Percentiles rank a stretch among this genome's conserved stretches.
Conservation (phyloP, 1,140 invertebrate genomes). For the Pissodes strobi region DNA sequence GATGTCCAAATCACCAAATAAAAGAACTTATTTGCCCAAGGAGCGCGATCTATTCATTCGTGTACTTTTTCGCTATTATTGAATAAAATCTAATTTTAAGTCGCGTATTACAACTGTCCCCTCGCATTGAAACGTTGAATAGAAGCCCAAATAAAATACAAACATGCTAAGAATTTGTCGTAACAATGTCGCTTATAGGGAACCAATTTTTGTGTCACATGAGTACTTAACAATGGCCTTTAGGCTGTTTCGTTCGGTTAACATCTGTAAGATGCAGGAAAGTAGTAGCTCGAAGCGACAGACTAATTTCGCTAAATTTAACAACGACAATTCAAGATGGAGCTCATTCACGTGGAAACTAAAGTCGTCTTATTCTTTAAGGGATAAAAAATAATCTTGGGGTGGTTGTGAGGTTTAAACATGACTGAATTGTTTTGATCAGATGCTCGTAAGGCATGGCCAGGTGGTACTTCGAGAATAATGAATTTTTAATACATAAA, state of each 20-base stretch:
- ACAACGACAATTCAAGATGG: slow-evolving; percentile 4
- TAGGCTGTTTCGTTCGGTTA: neutral
- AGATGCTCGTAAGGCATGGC: no score
- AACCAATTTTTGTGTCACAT: slow-evolving; percentile 14
- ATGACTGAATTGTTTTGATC: no score
- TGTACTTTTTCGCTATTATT: slow-evolving; percentile 3
- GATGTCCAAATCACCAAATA: neutral
- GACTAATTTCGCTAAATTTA: slow-evolving; percentile 26
- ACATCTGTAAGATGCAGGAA: slow-evolving; percentile 9
- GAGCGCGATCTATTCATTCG: neutral
- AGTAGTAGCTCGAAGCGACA: slow-evolving; percentile 13
- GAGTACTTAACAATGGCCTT: slow-evolving; percentile 15
- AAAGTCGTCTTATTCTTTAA: slow-evolving; percentile 12
- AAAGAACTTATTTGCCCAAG: slow-evolving; percentile 6
- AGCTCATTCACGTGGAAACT: slow-evolving; percentile 9
- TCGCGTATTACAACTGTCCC: slow-evolving; percentile 13
- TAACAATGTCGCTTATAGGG: slow-evolving; percentile 1
- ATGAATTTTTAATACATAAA: no score
- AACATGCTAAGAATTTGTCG: slow-evolving; percentile 5
- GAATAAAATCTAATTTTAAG: slow-evolving; percentile 10
- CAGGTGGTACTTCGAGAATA: no score
- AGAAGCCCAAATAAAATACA: slow-evolving; percentile 11
- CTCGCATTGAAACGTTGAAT: neutral
- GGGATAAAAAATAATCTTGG: slow-evolving; percentile 1
- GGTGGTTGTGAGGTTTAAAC: neutral